phyloP scores from a whole-genome alignment of 2,888 invertebrate species.

The Lycaena phlaeas region DNA sequence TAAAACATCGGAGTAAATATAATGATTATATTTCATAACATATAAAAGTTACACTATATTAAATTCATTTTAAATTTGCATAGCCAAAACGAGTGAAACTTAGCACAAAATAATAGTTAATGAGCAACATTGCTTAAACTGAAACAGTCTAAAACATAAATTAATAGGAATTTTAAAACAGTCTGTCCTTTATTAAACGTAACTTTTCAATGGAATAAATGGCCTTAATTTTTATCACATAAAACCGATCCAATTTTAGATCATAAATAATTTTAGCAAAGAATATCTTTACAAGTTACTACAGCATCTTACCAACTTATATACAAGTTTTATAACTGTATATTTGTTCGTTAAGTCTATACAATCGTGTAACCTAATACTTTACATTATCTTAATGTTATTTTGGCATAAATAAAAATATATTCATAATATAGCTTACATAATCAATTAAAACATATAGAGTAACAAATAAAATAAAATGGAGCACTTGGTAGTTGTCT shows the following conservation, averaged over 20 bases:
- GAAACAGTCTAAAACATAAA: conserved; percentile 1
- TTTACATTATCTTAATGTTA: neutral
- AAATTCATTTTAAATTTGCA: conserved; percentile 20
- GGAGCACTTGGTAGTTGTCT: too few relatives aligned
- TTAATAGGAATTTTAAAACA: conserved; percentile 1
- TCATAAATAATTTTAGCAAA: neutral
- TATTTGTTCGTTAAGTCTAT: too few relatives aligned
- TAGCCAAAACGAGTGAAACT: conserved; percentile 29
- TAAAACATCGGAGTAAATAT: too few relatives aligned
- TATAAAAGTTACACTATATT: conserved; percentile 13
- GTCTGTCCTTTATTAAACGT: too few relatives aligned
- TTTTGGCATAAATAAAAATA: neutral
- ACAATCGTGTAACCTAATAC: too few relatives aligned
- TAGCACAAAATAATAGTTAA: conserved; percentile 12
- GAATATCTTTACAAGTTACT: too few relatives aligned
- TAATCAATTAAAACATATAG: neutral
- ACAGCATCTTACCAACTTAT: too few relatives aligned
- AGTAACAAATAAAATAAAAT: neutral
- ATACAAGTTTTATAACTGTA: too few relatives aligned
- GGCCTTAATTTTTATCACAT: neutral
- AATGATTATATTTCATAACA: conserved; percentile 18
- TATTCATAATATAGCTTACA: neutral
- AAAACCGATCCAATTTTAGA: neutral
- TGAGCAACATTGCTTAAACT: neutral
- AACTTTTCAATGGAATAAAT: neutral